A percentile compares a stretch with the other conserved stretches of the same genome.
These are phyloP conservation scores for Trissolcus japonicus DNA, from an alignment of 2,888 invertebrate species.

Conservation along the genomic window DNA sequence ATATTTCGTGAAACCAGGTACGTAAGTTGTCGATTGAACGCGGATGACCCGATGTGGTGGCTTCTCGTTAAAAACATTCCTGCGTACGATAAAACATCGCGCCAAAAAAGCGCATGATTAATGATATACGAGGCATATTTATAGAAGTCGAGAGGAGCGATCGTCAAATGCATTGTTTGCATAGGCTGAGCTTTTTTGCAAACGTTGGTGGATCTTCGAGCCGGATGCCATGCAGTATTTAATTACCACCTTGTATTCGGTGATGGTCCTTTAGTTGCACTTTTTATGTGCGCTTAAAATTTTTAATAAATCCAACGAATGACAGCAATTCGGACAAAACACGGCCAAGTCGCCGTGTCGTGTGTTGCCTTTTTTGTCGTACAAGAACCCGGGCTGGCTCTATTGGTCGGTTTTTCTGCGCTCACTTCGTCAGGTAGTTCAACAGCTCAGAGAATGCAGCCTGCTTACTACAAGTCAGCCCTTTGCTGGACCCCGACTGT, in stretches of 20 bases:
- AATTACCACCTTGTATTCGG: constrained; percentile 60
- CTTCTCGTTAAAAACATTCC: constrained; percentile 47
- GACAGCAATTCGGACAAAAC: constrained; percentile 58
- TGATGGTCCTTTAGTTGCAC: constrained; percentile 39
- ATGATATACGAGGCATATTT: constrained; percentile 56
- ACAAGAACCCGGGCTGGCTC: constrained; percentile 45
- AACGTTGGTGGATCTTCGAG: constrained; percentile 28
- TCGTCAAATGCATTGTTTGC: constrained; percentile 57
- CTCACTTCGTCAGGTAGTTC: constrained; percentile 63
- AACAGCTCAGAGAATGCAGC: constrained; percentile 71
- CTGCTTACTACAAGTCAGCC: constrained; percentile 64
- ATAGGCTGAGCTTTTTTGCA: constrained; percentile 47
- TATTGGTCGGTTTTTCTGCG: constrained; percentile 54
- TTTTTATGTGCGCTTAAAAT: constrained; percentile 52
- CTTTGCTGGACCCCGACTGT: constrained; percentile 56
- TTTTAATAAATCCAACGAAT: constrained; percentile 59
- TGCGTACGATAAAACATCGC: constrained; percentile 44
- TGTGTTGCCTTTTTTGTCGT: constrained; percentile 47
- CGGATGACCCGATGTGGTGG: constrained; percentile 30
- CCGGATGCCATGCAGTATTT: constrained; percentile 56
- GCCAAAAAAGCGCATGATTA: constrained; percentile 54
- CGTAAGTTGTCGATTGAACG: constrained; percentile 29
- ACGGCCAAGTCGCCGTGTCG: constrained; percentile 54
- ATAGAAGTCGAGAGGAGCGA: constrained; percentile 49
- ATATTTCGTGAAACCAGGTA: constrained; percentile 43